Base-by-base conservation (phyloP, 2,888 invertebrate species). In the Polydrusus pterygomalis region DNA sequence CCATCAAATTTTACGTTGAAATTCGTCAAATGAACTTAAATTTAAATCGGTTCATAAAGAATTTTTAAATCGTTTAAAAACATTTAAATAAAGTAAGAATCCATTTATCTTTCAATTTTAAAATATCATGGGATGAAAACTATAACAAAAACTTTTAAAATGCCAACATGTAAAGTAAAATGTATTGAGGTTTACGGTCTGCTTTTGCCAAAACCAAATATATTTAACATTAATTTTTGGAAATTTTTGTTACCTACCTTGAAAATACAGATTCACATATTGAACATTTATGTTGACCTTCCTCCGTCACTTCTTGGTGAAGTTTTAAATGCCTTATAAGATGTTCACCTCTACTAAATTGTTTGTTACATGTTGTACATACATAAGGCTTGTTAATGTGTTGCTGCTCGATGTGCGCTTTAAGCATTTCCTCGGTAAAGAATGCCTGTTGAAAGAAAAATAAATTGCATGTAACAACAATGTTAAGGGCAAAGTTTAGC, bases 311-410 rank as follows among this genome's bases (percentile, higher is more conserved):
- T 62, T 80, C 81, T 71, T 86, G 83, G 77, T 88, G 88, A 8
- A 85, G 83, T 78, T 87, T 88, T 25, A 88, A 80, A 80, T 88
- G 88, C 43, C 87, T 80, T 72, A 88, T 88, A n/a, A 88, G 81
- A 80, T 88, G 87, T 79, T 88, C 88, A 2, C 88, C 88, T 70
- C 88, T 82, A 71, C 83, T 85, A 77, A 88, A 88, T 18, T 85
- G 86, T 74, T 86, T 88, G 74, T 87, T 84, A 79, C 88, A 88
- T 30, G 86, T 83, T 3, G 86, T 87, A 77, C 88, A 88, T 11
- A 85, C 83, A 79, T 88, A 88, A 2, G 88, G 87, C 74, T 87
- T 87, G 75, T 88, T 86, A 38, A 87, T 84, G 77, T 87, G 88
- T 75, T 87, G 87, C 72, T 88, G 86, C 77, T 87, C 85, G 3